These are phyloP conservation scores for Cancer borealis DNA, from an alignment of 2,888 invertebrate genomes.

Conservation along the genomic window DNA sequence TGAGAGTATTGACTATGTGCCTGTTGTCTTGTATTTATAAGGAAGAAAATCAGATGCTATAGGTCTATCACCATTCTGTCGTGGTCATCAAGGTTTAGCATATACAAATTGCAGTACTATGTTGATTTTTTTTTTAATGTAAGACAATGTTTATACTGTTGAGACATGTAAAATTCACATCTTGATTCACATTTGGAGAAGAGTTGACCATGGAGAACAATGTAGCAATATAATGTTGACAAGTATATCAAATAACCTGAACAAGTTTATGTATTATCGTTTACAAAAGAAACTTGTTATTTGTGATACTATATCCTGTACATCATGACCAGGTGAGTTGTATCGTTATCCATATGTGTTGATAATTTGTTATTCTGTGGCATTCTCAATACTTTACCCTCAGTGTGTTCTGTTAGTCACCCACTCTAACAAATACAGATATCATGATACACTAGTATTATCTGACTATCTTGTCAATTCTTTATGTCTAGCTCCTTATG, in stretches of 20 bases:
- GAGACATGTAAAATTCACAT: neutral
- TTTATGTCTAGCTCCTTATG: neutral
- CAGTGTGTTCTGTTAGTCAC: neutral
- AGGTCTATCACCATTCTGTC: neutral
- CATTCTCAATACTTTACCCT: neutral
- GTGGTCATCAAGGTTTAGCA: neutral
- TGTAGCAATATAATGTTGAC: neutral
- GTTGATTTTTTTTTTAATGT: neutral
- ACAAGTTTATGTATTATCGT: neutral
- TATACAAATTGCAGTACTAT: neutral
- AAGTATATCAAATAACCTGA: neutral
- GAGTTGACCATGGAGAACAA: conserved; percentile 6
- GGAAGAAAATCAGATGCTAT: neutral
- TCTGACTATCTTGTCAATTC: neutral
- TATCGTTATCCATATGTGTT: neutral
- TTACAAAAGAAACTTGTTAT: neutral
- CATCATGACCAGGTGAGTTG: neutral
- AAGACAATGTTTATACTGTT: neutral
- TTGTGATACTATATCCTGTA: neutral
- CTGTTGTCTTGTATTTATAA: neutral
- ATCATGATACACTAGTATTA: neutral
- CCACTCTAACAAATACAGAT: neutral
- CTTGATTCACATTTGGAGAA: neutral
- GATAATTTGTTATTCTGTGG: neutral
- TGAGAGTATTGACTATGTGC: conserved; percentile 18